phyloP scores from a whole-genome alignment of 2,797 vertebrate species.

The Scomberomorus guttatus region DNA sequence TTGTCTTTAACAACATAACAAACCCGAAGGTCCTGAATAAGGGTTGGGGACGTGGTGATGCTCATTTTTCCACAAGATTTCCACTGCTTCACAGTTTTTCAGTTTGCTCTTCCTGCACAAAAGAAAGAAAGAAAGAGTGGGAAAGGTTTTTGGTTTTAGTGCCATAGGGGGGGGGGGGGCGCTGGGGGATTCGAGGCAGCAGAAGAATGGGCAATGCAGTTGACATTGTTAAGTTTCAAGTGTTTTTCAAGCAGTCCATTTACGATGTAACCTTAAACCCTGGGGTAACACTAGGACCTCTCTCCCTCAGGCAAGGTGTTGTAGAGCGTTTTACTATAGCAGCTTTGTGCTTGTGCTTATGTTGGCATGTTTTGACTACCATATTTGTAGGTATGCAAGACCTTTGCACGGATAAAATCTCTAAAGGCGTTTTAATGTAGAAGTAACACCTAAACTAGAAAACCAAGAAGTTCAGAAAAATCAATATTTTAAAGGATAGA shows the following conservation, averaged over 20 bases:
- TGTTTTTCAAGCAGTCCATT: conserved; percentile 76
- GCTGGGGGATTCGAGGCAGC: conserved; percentile 33
- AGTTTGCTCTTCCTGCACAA: conserved; percentile 17
- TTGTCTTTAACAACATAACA: conserved; percentile 66
- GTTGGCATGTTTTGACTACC: neutral
- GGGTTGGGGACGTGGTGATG: conserved; percentile 30
- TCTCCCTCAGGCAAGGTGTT: conserved; percentile 63
- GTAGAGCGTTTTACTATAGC: conserved; percentile 55
- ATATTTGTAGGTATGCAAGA: neutral
- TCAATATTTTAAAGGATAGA: no score
- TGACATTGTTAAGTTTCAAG: conserved; percentile 77
- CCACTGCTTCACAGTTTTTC: conserved; percentile 23
- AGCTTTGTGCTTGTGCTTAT: conserved; percentile 16
- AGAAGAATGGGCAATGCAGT: conserved; percentile 61
- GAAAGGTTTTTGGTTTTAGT: conserved; percentile 45
- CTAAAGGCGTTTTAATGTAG: neutral
- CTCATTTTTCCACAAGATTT: conserved; percentile 44
- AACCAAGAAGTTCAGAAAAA: neutral
- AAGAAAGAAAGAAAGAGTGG: neutral
- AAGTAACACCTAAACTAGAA: neutral
- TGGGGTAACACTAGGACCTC: conserved; percentile 54
- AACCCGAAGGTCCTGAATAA: conserved; percentile 37
- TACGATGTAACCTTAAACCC: conserved; percentile 74
- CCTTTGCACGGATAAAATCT: neutral
- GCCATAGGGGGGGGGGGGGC: neutral